Conservation (phyloP, 2,797 vertebrate genomes). For the Pelochelys cantorii region DNA sequence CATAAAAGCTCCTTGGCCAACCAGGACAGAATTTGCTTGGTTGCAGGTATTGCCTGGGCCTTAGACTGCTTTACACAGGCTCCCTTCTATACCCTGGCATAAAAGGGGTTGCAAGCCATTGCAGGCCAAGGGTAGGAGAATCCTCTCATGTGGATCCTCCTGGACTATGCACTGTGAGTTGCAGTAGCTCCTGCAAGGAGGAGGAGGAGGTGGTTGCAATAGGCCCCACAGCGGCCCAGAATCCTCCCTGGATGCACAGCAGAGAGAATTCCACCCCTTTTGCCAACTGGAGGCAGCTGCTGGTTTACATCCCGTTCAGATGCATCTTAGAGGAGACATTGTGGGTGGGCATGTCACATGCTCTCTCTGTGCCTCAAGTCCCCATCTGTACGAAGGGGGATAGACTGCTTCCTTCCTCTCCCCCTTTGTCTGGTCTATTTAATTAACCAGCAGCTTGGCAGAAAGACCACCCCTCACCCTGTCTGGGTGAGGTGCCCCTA, state of each 20-base stretch:
- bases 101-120: neutral
- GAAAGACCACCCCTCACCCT: neutral
- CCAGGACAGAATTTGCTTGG: constrained; percentile 23
- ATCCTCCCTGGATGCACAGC: neutral
- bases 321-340: neutral
- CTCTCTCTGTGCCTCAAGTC: neutral
- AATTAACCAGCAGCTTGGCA: neutral
- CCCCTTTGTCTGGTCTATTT: neutral
- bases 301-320: neutral
- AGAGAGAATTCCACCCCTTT: neutral
- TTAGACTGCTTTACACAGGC: constrained; percentile 1
- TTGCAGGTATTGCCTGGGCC: constrained; percentile 19
- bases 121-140: constrained; percentile 36
- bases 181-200: constrained; percentile 3
- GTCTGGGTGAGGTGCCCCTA: neutral
- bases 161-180: neutral
- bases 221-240: neutral
- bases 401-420: neutral
- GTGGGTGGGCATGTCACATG: neutral
- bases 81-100: neutral
- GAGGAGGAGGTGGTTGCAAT: neutral
- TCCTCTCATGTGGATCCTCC: neutral
- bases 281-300: neutral
- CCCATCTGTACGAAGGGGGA: neutral
- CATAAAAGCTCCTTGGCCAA: constrained; percentile 34